Percentiles rank a stretch among this genome's conserved stretches.
Conservation (phyloP, 2,113 vertebrate genomes). For the Acanthisitta chloris region DNA sequence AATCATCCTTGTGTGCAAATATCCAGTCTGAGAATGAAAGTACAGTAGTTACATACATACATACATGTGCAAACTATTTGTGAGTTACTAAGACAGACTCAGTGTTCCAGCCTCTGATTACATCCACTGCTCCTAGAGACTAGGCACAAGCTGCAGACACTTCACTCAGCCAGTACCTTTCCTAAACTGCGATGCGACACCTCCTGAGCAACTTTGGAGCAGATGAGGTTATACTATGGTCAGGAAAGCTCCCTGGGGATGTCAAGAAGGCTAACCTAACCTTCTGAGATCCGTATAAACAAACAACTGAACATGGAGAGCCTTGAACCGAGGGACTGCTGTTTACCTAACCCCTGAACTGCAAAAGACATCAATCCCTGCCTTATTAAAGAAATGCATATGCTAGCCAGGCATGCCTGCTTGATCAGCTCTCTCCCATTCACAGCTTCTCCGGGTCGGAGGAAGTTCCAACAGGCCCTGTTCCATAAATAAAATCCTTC, state of each 20-base stretch:
- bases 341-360: constrained; percentile 77
- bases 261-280: constrained; percentile 58
- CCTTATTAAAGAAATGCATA: constrained; percentile 72
- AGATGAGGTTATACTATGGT: constrained; percentile 56
- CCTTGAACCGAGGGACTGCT: constrained; percentile 70
- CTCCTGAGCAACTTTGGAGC: constrained; percentile 20
- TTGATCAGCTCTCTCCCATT: constrained; percentile 58
- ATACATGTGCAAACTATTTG: not conserved
- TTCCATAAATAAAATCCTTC: constrained; percentile 73
- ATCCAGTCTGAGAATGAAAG: not conserved
- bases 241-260: constrained; percentile 61
- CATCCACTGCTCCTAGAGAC: not conserved
- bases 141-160: not conserved
- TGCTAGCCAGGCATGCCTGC: constrained; percentile 29
- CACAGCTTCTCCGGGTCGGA: constrained; percentile 63
- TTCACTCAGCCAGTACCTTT: not conserved
- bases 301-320: constrained; percentile 71
- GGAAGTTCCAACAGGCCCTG: constrained; percentile 66
- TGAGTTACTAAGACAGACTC: not conserved
- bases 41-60: not conserved
- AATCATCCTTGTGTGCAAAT: not conserved
- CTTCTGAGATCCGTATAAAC: constrained; percentile 72
- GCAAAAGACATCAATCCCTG: constrained; percentile 70
- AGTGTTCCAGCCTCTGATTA: not conserved
- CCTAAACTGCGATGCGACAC: not conserved